Base-by-base conservation (phyloP, 2,888 invertebrate genomes). In the Halocaridina rubra region DNA sequence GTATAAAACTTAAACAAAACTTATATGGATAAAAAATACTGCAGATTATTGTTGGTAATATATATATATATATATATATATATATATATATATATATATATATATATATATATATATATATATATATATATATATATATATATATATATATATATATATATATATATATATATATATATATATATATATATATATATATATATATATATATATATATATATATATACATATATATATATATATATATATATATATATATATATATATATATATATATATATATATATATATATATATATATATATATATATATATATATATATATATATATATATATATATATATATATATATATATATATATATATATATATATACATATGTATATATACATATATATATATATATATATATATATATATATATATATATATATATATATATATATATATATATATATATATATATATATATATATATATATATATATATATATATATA, bases 41-140 rank as follows among this genome's bases (percentile, higher is more conserved):
- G 13, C 13, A 39, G 13, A 39, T 39, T 39, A 39, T 39, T 7
- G 39, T 39, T 39, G 39, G 39, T 13, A 39, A 61, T 10, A 61
- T 61, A 61, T 61, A 61, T 61, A 61, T 61, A 61, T 61, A 61
- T 61, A 61, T 61, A 61, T 61, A 61, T 61, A 61, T 61, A 61
- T 61, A 61, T 61, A 61, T 61, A 61, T 61, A 61, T 61, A 61
- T 61, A 61, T 61, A 61, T 61, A 61, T 22, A 22, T 61, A 22
- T 61, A 22, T 61, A 22, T 61, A 22, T 61, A 22, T 61, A 22
- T 61, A 22, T 61, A 22, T 61, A 22, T 61, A 61, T 61, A 61
- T 61, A 61, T 61, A 61, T 61, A 61, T 61, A 61, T 61, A 61
- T 61, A 61, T 61, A 61, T 61, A 61, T 61, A 61, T 61, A 61